These are phyloP conservation scores for Tenrec ecaudatus DNA, from an alignment of 2,113 vertebrate genomes.

Conservation along the genomic window DNA sequence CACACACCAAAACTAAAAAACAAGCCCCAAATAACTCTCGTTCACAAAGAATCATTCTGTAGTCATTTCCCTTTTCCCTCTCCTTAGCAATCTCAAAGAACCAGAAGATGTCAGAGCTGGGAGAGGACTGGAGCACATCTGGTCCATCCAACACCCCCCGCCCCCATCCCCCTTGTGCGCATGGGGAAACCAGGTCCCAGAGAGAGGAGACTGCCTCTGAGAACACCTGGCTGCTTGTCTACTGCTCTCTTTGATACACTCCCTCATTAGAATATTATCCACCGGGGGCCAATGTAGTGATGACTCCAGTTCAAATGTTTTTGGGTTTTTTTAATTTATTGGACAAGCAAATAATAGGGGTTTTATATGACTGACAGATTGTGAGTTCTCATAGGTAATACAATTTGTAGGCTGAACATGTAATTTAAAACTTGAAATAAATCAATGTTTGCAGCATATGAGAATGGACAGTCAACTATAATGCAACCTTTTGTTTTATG, in stretches of 20 bases:
- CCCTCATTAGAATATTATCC: slow-evolving; percentile 36
- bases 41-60: slow-evolving; percentile 66
- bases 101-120: slow-evolving; percentile 30
- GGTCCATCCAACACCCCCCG: background rate
- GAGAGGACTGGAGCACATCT: background rate
- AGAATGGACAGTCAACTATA: slow-evolving; percentile 61
- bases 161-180: background rate
- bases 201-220: background rate
- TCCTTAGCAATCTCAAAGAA: slow-evolving; percentile 49
- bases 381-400: slow-evolving; percentile 66
- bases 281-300: background rate
- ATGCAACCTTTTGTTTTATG: slow-evolving; percentile 75
- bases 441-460: slow-evolving; percentile 61
- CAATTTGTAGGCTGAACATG: slow-evolving; percentile 62
- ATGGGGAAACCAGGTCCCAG: too few species aligned
- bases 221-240: slow-evolving; percentile 31
- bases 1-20: slow-evolving; percentile 20
- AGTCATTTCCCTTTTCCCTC: slow-evolving; percentile 52
- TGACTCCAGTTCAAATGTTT: slow-evolving; percentile 51
- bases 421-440: slow-evolving; percentile 75
- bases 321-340: slow-evolving; percentile 69
- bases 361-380: slow-evolving; percentile 71
- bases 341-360: slow-evolving; percentile 54
- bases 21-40: slow-evolving; percentile 18
- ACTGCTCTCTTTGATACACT: background rate